These are phyloP conservation scores for Fregetta grallaria DNA, from an alignment of 2,113 vertebrate genomes.

Conservation along the genomic window DNA sequence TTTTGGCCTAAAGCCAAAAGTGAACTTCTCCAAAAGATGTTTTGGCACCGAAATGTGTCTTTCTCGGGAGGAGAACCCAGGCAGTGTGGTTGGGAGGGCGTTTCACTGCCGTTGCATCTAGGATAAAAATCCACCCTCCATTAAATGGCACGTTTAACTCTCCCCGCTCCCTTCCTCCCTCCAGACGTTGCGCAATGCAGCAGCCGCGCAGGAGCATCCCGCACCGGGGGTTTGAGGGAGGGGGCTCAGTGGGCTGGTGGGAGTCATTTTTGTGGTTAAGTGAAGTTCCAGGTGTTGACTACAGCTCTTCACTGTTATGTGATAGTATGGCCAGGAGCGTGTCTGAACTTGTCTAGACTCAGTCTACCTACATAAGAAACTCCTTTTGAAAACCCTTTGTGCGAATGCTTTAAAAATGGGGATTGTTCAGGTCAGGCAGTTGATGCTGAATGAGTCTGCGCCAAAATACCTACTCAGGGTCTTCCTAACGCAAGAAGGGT, in stretches of 20 bases:
- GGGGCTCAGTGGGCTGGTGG: not conserved
- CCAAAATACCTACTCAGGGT: fast-evolving
- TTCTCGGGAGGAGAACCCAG: not conserved
- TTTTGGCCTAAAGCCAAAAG: not conserved
- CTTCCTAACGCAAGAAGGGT: fast-evolving
- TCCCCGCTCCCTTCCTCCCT: not conserved
- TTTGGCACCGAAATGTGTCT: not conserved
- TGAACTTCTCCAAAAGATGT: not conserved
- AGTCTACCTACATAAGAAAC: not conserved
- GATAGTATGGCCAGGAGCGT: not conserved
- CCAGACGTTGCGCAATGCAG: not conserved
- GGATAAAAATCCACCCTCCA: not conserved
- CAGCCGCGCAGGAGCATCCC: not conserved
- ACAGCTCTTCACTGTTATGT: not conserved
- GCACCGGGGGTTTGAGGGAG: not conserved
- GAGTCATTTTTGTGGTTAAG: not conserved
- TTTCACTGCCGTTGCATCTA: not conserved
- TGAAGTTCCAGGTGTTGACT: not conserved
- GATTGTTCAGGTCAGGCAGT: not conserved
- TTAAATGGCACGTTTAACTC: not conserved
- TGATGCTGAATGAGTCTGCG: not conserved
- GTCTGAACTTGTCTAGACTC: not conserved
- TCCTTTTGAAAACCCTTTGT: not conserved
- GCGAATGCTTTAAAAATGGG: not conserved
- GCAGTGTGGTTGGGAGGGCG: not conserved